A percentile compares a stretch with the other conserved stretches of the same genome.
Conservation (phyloP, 2,888 invertebrate species). For the Iselma pallidipennis region DNA sequence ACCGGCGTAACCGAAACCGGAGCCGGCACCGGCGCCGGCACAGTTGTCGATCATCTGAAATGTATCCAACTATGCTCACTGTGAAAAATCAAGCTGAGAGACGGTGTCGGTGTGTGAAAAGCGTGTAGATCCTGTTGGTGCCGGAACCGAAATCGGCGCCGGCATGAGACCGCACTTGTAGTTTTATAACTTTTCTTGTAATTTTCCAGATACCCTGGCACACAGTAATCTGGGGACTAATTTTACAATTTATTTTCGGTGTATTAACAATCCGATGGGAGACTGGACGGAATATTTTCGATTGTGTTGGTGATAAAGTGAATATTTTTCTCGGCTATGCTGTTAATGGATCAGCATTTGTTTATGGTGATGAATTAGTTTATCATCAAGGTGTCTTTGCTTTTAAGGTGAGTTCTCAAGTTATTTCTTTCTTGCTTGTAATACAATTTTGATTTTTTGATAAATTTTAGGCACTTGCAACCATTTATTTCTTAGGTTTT, state of each 20-base stretch:
- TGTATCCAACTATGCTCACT: neutral
- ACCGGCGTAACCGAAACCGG: no score
- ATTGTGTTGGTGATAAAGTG: conserved; percentile 66
- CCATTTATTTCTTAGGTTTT: conserved; percentile 94
- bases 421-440: no score
- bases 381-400: conserved; percentile 70
- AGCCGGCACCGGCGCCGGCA: no score
- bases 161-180: no score
- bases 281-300: conserved; percentile 72
- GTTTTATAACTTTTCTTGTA: neutral
- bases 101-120: no score
- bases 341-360: conserved; percentile 78
- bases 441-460: conserved; percentile 5
- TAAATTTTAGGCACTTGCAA: conserved; percentile 72
- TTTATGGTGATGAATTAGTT: conserved; percentile 76
- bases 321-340: conserved; percentile 80
- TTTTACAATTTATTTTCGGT: conserved; percentile 84
- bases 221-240: conserved; percentile 77
- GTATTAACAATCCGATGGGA: conserved; percentile 84
- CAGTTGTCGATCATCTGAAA: neutral
- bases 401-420: conserved; percentile 56
- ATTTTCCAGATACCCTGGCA: conserved; percentile 71
- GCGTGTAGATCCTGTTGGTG: no score
- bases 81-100: no score
- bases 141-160: no score